Evolutionary conservation across 2,888 invertebrate species (phyloP), one percentile per base, ranked within the genome.

Genomic region (Octonoba sinensis): DNA sequence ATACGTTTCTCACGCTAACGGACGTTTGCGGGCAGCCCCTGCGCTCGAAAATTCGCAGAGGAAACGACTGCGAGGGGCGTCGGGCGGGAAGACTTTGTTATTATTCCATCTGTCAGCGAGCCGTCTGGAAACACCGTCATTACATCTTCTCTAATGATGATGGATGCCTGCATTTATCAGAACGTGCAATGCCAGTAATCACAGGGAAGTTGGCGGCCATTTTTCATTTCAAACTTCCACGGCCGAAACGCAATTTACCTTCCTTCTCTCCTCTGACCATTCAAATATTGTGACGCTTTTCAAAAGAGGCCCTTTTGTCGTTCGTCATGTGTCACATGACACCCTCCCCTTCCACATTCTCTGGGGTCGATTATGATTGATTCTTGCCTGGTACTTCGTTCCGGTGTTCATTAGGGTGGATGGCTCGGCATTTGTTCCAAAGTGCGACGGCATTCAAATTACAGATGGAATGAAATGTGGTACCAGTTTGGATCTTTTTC

Each of bases 81-180:
- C 59, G 62, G 51, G 66, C 22, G 44, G 72, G 57, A 62, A 62
- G 79, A 79, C 79, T 79, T 79, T 79, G 79, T 79, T 79, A 79
- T 79, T 79, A 79, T 79, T 79, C 79, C 73, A 79, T 79, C 72
- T 79, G 79, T 79, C 79, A 79, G 73, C 79, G 79, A 73, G 69
- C 72, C 72, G 79, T 79, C 79, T 79, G 67, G 79, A 73, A 79
- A 79, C 79, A 79, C 79, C 79, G 54, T 79, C 79, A 79, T 79
- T 79, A 79, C 79, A 79, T 79, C 79, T 73, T 62, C 72, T 54
- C 79, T 79, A 79, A 79, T 79, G 79, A 79, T 79, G 79, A 79
- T 73, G 79, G 79, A 79, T 79, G 51, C 62, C 13, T 60, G 73
- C 73, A 79, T 79, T 79, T 79, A 79, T 79, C 79, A 79, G 73